These are phyloP conservation scores for Microctonus brassicae DNA, from an alignment of 2,888 invertebrate species.

Conservation along the genomic window DNA sequence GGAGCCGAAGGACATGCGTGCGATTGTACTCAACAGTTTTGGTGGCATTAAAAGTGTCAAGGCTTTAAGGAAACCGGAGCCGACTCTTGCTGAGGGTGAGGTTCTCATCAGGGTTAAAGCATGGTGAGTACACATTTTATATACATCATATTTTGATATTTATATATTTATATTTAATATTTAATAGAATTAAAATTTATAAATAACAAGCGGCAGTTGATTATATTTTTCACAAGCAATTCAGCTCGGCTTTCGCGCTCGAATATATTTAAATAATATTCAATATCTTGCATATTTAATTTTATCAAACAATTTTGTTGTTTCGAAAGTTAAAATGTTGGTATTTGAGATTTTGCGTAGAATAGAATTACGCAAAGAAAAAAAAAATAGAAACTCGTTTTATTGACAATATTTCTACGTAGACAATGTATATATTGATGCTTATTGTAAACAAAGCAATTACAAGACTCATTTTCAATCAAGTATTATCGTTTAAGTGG, in stretches of 20 bases:
- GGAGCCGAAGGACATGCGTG: slow-evolving; percentile 84
- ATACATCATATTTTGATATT: slow-evolving; percentile 9
- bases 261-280: not conserved
- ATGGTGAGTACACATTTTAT: slow-evolving; percentile 76
- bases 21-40: slow-evolving; percentile 86
- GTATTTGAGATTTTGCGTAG: too few species aligned
- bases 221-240: not conserved
- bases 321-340: too few species aligned
- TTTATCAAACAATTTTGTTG: too few species aligned
- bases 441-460: not conserved
- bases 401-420: not conserved
- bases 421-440: not conserved
- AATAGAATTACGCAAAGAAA: too few species aligned
- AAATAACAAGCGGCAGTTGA: not conserved
- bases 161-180: slow-evolving; percentile 1
- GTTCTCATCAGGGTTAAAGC: slow-evolving; percentile 87
- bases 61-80: slow-evolving; percentile 85
- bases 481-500: not conserved
- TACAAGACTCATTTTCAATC: not conserved
- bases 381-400: too few species aligned
- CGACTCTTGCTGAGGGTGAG: slow-evolving; percentile 79
- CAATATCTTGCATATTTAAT: too few species aligned
- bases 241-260: not conserved
- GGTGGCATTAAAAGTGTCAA: slow-evolving; percentile 89
- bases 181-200: too few species aligned